Evolutionary conservation across 2,113 vertebrate species (phyloP).

Genomic region (Dendropsophus ebraccatus): DNA sequence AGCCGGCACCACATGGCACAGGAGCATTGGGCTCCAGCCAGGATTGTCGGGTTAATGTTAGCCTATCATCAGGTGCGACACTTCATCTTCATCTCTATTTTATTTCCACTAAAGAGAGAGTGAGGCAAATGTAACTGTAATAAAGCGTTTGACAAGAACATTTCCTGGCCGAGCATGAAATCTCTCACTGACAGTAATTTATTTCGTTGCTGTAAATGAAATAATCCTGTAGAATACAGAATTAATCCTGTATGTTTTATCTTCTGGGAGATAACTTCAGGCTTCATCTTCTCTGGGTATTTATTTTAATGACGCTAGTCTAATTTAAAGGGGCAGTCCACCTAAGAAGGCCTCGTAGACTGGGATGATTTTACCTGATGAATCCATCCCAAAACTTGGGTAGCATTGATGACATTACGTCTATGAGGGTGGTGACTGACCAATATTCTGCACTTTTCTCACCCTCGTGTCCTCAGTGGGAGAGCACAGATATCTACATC

Average conservation of each 20-base stretch:
- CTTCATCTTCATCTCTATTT: background rate
- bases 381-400: too few species aligned
- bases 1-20: too few species aligned
- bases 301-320: background rate
- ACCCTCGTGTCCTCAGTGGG: too few species aligned
- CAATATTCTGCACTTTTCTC: background rate
- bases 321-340: background rate
- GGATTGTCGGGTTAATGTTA: background rate
- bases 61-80: background rate
- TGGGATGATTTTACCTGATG: background rate
- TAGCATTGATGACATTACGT: too few species aligned
- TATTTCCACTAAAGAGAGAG: background rate
- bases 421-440: background rate
- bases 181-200: conserved; percentile 23
- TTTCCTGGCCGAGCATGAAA: background rate
- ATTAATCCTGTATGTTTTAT: conserved; percentile 28
- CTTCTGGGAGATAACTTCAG: background rate
- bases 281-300: background rate
- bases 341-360: background rate
- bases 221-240: conserved; percentile 34
- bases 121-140: background rate
- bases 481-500: too few species aligned
- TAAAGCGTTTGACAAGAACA: background rate
- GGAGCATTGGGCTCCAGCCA: background rate
- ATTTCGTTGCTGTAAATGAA: conserved; percentile 14